These are phyloP conservation scores for Drosophila recens DNA, from an alignment of 2,888 invertebrate genomes.

Conservation along the genomic window DNA sequence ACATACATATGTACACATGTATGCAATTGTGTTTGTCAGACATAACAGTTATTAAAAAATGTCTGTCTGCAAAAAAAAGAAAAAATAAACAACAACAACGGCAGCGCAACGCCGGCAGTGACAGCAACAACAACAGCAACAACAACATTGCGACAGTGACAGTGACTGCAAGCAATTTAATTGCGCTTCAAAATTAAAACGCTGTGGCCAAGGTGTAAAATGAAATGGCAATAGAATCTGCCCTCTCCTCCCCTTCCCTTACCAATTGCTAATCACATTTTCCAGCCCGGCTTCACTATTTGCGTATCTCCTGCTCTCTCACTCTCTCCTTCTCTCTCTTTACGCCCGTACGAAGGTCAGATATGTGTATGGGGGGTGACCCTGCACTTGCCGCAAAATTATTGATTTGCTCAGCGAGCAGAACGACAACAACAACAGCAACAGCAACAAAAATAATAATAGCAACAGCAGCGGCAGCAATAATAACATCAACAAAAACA, in stretches of 20 bases:
- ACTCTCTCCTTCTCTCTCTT: neutral
- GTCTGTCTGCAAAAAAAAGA: slow-evolving; percentile 47
- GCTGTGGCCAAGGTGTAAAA: slow-evolving; percentile 27
- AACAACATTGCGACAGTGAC: slow-evolving; percentile 26
- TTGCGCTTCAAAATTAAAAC: slow-evolving; percentile 50
- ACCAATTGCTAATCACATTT: slow-evolving; percentile 30
- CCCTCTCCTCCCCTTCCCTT: neutral
- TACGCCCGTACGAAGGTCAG: slow-evolving; percentile 55
- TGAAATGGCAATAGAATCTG: slow-evolving; percentile 13
- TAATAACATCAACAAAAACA: slow-evolving; percentile 36
- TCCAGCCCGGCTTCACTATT: slow-evolving; percentile 19
- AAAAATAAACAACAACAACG: slow-evolving; percentile 26
- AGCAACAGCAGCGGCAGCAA: slow-evolving; percentile 14
- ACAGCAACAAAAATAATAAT: slow-evolving; percentile 6
- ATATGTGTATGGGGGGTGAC: slow-evolving; percentile 41
- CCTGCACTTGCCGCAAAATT: slow-evolving; percentile 62
- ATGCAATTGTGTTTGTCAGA: slow-evolving; percentile 22
- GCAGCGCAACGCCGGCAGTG: slow-evolving; percentile 47
- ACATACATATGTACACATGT: slow-evolving; percentile 10
- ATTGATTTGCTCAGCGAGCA: slow-evolving; percentile 64
- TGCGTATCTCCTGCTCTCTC: neutral
- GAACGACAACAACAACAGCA: slow-evolving; percentile 4
- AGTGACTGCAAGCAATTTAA: slow-evolving; percentile 44
- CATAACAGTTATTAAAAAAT: slow-evolving; percentile 65
- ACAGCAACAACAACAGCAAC: slow-evolving; percentile 43